These are phyloP conservation scores for Neoascia interrupta DNA, from an alignment of 2,888 invertebrate species.

Conservation along the genomic window DNA sequence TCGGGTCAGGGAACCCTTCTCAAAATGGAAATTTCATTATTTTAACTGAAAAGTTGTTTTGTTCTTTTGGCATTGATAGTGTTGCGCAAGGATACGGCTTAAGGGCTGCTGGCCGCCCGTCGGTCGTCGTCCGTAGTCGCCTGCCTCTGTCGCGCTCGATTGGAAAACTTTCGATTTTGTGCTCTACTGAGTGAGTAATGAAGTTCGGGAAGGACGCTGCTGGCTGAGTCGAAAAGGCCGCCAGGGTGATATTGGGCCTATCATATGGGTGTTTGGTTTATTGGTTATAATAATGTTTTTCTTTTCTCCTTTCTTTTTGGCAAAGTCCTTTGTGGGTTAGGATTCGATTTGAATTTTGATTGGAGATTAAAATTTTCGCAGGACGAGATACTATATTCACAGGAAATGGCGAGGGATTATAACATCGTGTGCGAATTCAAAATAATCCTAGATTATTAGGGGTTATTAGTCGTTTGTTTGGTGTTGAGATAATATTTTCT, in stretches of 20 bases:
- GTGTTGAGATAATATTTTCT: conserved; percentile 61
- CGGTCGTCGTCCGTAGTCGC: too few relatives aligned
- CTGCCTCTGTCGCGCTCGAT: neutral
- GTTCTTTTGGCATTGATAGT: conserved; percentile 21
- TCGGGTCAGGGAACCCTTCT: conserved; percentile 52
- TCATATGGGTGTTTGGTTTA: conserved; percentile 38
- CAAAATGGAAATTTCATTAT: conserved; percentile 52
- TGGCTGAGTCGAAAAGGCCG: too few relatives aligned
- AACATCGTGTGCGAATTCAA: conserved; percentile 58
- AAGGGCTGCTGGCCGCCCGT: too few relatives aligned
- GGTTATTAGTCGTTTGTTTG: conserved; percentile 61
- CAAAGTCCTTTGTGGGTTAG: conserved; percentile 27
- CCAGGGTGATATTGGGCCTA: conserved; percentile 22
- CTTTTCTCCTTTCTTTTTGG: neutral
- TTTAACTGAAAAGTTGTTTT: conserved; percentile 49
- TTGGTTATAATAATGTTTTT: conserved; percentile 27
- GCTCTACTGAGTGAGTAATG: conserved; percentile 63
- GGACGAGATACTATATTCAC: conserved; percentile 13
- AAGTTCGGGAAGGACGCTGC: conserved; percentile 24
- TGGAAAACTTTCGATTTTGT: conserved; percentile 63
- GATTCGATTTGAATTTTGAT: conserved; percentile 61
- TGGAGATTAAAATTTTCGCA: conserved; percentile 50
- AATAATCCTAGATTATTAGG: conserved; percentile 61
- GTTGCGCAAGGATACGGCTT: conserved; percentile 25
- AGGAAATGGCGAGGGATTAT: conserved; percentile 38